A percentile compares a stretch with the other conserved stretches of the same genome.
These are phyloP conservation scores for Odontesthes bonariensis DNA, from an alignment of 2,113 vertebrate genomes.

Conservation along the genomic window DNA sequence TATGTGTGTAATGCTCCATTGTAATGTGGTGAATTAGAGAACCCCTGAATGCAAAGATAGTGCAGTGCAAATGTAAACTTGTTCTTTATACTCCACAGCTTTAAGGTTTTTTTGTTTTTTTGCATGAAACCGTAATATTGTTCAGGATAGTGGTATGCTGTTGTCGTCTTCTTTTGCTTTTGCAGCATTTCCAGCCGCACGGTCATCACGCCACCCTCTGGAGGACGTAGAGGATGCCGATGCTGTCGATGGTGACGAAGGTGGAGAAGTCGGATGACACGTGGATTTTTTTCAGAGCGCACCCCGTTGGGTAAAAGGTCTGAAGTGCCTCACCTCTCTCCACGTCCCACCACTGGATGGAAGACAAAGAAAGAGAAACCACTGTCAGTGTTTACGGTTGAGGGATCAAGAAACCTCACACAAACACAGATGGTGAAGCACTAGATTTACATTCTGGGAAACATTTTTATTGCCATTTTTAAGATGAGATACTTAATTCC, in stretches of 20 bases:
- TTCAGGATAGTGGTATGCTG: background rate
- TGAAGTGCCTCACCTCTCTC: constrained; percentile 89
- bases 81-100: background rate
- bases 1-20: constrained; percentile 5
- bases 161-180: background rate
- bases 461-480: too few relatives aligned
- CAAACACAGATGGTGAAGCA: too few relatives aligned
- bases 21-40: background rate
- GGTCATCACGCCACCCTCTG: constrained; percentile 74
- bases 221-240: constrained; percentile 95
- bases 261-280: constrained; percentile 90
- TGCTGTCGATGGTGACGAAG: constrained; percentile 94
- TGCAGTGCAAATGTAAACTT: constrained; percentile 1
- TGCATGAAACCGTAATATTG: background rate
- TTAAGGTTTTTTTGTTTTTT: background rate
- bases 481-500: too few relatives aligned
- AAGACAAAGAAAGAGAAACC: constrained; percentile 17
- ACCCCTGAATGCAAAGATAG: background rate
- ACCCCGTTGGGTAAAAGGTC: constrained; percentile 94
- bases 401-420: background rate
- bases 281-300: constrained; percentile 90
- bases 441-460: too few relatives aligned
- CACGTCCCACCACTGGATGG: constrained; percentile 92
- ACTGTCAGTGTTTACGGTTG: background rate
- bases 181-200: rapidly evolving